phyloP scores from a whole-genome alignment of 2,797 vertebrate species.

The Champsocephalus gunnari region DNA sequence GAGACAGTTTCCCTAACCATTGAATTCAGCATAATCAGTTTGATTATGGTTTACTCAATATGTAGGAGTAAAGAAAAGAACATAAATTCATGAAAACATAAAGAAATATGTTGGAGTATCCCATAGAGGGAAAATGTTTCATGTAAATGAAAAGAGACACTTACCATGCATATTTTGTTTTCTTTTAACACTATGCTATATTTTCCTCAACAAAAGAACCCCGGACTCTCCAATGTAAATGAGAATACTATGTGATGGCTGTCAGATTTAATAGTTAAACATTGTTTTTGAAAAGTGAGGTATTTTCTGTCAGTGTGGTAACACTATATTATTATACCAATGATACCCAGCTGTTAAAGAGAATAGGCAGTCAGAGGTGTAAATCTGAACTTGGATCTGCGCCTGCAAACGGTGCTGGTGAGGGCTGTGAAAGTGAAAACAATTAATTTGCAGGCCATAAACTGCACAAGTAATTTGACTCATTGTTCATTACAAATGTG shows the following conservation, averaged over 20 bases:
- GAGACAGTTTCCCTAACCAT: background rate
- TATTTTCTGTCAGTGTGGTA: no score
- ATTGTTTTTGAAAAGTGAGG: no score
- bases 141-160: background rate
- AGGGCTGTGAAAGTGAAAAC: background rate
- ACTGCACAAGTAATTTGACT: background rate
- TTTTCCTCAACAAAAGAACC: background rate
- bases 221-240: no score
- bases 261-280: background rate
- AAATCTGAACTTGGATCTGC: background rate
- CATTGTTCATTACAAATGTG: background rate
- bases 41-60: background rate
- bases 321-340: no score
- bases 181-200: background rate
- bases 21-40: conserved; percentile 21
- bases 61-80: background rate
- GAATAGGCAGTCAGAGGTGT: background rate
- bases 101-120: no score
- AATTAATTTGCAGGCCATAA: background rate
- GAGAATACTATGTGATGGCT: background rate
- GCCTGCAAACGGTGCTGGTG: background rate
- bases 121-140: background rate
- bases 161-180: background rate
- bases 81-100: background rate
- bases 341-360: no score